Conservation (phyloP, 2,888 invertebrate species). For the Agelastica alni region DNA sequence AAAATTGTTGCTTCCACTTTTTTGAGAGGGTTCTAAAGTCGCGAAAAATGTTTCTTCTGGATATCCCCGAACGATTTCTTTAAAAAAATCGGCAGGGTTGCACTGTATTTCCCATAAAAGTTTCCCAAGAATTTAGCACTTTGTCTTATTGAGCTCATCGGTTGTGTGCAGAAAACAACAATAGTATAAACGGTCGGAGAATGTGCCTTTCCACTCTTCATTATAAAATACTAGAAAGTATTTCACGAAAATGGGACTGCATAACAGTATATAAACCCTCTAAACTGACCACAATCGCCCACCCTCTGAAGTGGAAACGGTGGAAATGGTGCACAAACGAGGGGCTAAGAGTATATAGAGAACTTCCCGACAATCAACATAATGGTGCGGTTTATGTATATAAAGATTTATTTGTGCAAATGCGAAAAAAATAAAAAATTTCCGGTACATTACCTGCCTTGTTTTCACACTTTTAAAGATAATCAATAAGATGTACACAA, state of each 20-base stretch:
- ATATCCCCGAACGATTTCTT: too few relatives aligned
- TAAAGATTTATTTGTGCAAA: too few relatives aligned
- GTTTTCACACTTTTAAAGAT: too few relatives aligned
- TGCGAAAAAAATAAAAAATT: too few relatives aligned
- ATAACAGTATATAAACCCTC: slow-evolving; percentile 50
- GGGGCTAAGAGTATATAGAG: slow-evolving; percentile 28
- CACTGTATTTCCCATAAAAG: slow-evolving; percentile 13
- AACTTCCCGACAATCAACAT: slow-evolving; percentile 38
- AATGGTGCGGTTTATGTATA: slow-evolving; percentile 31
- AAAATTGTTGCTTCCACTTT: too few relatives aligned
- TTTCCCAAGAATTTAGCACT: slow-evolving; percentile 43
- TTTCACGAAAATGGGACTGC: slow-evolving; percentile 50
- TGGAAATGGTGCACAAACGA: slow-evolving; percentile 14
- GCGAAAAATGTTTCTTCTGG: too few relatives aligned
- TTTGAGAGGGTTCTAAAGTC: too few relatives aligned
- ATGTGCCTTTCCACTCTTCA: slow-evolving; percentile 48
- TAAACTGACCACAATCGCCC: slow-evolving; percentile 34
- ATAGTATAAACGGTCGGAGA: slow-evolving; percentile 43
- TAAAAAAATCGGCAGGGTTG: background rate
- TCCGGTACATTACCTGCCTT: too few relatives aligned
- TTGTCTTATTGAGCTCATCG: slow-evolving; percentile 53
- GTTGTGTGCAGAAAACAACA: slow-evolving; percentile 47
- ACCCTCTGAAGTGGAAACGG: slow-evolving; percentile 11
- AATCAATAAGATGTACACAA: too few relatives aligned
- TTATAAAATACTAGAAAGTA: slow-evolving; percentile 51